A percentile compares a stretch with the other conserved stretches of the same genome.
These are phyloP conservation scores for Nebria ingens DNA, from an alignment of 1,140 invertebrate species.

Conservation along the genomic window DNA sequence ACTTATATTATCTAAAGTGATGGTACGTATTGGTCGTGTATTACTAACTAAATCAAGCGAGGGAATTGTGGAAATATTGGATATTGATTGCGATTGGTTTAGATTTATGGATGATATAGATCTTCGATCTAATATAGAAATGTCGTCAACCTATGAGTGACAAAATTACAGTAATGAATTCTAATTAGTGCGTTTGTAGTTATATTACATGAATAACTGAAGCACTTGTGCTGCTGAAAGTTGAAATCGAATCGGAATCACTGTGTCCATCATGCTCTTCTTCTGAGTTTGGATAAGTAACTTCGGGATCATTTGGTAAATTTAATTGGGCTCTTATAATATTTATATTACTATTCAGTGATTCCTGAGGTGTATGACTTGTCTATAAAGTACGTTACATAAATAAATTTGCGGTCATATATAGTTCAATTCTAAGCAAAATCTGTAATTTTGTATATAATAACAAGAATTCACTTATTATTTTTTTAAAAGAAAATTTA, in stretches of 20 bases:
- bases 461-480: too few species aligned
- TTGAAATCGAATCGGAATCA: constrained; percentile 31
- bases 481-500: too few species aligned
- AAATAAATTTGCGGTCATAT: not conserved
- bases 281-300: constrained; percentile 19
- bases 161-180: too few species aligned
- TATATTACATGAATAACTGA: constrained; percentile 11
- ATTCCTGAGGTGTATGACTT: constrained; percentile 27
- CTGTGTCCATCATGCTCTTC: constrained; percentile 29
- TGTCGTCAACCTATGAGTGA: constrained; percentile 14
- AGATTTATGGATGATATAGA: not conserved
- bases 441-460: too few species aligned
- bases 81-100: not conserved
- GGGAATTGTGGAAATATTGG: not conserved
- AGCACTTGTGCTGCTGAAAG: constrained; percentile 23
- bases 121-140: constrained; percentile 10
- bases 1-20: constrained; percentile 13
- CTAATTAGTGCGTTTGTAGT: not conserved
- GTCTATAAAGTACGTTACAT: constrained; percentile 18
- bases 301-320: constrained; percentile 26
- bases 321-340: constrained; percentile 27
- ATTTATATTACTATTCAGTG: constrained; percentile 27
- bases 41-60: not conserved
- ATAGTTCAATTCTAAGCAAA: not conserved
- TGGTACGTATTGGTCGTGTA: not conserved